These are phyloP conservation scores for Ceratina calcarata DNA, from an alignment of 1,140 invertebrate genomes.

Conservation along the genomic window DNA sequence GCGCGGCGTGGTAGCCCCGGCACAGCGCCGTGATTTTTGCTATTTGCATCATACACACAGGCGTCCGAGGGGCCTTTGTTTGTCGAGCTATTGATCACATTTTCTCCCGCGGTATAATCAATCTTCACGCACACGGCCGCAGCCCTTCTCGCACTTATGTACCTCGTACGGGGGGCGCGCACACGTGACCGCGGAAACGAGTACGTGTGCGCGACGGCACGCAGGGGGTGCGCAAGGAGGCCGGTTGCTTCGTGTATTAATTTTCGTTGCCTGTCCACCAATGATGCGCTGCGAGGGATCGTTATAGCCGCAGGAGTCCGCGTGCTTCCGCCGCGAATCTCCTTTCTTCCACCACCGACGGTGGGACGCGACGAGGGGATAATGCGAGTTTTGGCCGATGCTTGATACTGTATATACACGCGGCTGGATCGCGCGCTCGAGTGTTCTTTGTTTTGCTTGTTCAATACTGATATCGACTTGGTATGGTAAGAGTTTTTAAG, in stretches of 20 bases:
- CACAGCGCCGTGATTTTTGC: constrained; percentile 75
- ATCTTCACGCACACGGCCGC: constrained; percentile 76
- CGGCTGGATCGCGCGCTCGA: background rate
- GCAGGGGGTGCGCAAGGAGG: constrained; percentile 71
- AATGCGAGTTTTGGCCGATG: constrained; percentile 15
- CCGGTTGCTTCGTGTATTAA: constrained; percentile 75
- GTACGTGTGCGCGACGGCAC: constrained; percentile 61
- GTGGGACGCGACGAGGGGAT: background rate
- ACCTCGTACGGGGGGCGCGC: constrained; percentile 37
- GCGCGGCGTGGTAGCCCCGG: too few species aligned
- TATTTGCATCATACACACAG: constrained; percentile 76
- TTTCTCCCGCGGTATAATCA: constrained; percentile 80
- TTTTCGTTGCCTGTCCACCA: constrained; percentile 71
- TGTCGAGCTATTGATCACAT: constrained; percentile 80
- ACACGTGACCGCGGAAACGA: constrained; percentile 54
- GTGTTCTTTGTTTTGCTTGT: background rate
- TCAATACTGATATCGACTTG: background rate
- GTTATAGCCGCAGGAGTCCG: constrained; percentile 56
- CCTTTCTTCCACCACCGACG: constrained; percentile 21
- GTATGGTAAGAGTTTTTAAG: background rate
- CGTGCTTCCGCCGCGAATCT: constrained; percentile 49
- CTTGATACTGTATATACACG: background rate
- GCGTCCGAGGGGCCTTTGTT: constrained; percentile 75
- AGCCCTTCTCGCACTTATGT: constrained; percentile 67
- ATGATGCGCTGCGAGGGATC: constrained; percentile 63